Conservation (phyloP, 2,113 vertebrate species). For the Nesogale talazaci region DNA sequence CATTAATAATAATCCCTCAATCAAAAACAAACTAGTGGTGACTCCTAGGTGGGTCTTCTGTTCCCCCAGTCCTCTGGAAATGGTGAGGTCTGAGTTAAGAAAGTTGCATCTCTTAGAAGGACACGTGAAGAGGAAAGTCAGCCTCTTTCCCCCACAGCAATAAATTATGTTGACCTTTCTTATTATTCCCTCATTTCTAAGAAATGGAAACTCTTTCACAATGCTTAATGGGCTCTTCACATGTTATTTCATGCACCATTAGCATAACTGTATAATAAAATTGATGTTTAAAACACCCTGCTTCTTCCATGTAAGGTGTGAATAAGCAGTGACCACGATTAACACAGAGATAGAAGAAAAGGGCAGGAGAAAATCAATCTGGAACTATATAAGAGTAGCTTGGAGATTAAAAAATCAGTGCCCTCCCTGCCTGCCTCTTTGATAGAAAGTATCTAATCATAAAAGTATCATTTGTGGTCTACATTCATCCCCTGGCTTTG, state of each 20-base stretch:
- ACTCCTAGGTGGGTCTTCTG: not conserved
- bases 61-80: not conserved
- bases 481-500: not conserved
- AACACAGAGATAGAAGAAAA: constrained; percentile 41
- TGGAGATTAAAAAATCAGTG: not conserved
- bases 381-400: not conserved
- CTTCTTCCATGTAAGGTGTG: constrained; percentile 55
- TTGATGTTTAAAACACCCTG: constrained; percentile 70
- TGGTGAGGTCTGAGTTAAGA: not conserved
- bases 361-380: not conserved
- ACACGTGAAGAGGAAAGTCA: constrained; percentile 69
- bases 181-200: constrained; percentile 71
- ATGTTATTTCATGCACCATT: constrained; percentile 79
- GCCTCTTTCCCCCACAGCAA: constrained; percentile 17
- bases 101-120: constrained; percentile 47
- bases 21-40: not conserved
- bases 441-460: not conserved
- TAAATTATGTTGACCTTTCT: constrained; percentile 64
- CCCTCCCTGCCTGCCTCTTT: not conserved
- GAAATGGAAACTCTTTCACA: constrained; percentile 73
- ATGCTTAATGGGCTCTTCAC: constrained; percentile 76
- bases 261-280: constrained; percentile 79
- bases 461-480: not conserved
- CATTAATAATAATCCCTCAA: constrained; percentile 29
- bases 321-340: constrained; percentile 47